phyloP scores from a whole-genome alignment of 2,888 invertebrate species.

The Drosophila yooni region DNA sequence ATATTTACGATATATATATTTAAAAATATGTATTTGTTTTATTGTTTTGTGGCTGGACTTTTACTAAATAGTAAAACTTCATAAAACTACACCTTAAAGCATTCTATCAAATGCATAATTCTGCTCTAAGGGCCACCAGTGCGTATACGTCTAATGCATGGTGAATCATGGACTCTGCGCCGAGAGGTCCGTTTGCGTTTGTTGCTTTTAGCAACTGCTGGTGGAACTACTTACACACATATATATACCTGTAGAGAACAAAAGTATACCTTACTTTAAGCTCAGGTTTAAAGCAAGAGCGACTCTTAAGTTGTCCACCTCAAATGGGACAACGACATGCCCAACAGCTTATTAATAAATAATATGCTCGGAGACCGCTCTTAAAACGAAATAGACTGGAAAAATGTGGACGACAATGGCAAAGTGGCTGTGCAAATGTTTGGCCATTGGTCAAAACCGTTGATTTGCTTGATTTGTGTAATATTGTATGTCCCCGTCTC shows the following conservation, averaged over 20 bases:
- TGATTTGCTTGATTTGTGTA: constrained; percentile 57
- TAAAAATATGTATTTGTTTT: background rate
- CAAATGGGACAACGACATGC: constrained; percentile 8
- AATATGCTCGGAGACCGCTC: constrained; percentile 48
- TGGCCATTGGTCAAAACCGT: constrained; percentile 55
- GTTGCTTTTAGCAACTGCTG: constrained; percentile 4
- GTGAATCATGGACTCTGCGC: constrained; percentile 49
- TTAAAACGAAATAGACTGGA: constrained; percentile 65
- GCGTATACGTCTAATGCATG: constrained; percentile 49
- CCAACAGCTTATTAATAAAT: constrained; percentile 61
- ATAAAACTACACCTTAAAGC: background rate
- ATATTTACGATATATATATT: background rate
- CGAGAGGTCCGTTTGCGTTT: constrained; percentile 15
- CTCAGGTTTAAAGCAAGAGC: background rate
- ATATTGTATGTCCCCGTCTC: constrained; percentile 31
- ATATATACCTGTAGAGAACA: background rate
- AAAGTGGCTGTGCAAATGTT: constrained; percentile 59
- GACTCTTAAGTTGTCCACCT: constrained; percentile 6
- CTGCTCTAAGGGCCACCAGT: constrained; percentile 31
- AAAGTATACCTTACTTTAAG: background rate
- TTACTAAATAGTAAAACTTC: background rate
- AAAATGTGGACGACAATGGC: constrained; percentile 49
- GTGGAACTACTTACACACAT: background rate
- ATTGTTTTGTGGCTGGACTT: background rate
- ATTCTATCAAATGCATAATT: background rate